Evolutionary conservation across 2,797 vertebrate species (phyloP).

Genomic region (Peromyscus eremicus): DNA sequence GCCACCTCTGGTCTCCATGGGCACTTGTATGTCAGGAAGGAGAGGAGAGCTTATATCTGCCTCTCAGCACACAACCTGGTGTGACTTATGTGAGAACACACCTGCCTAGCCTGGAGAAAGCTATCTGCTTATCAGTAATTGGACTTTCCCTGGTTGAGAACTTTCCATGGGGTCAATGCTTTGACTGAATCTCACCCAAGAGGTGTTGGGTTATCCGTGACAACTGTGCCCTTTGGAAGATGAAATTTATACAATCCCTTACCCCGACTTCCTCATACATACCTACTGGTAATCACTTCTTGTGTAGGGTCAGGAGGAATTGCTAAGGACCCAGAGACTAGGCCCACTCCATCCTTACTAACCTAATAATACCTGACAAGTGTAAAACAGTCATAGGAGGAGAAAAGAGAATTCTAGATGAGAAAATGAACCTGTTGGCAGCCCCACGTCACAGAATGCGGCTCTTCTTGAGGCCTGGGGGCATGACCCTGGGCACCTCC

Average conservation of each 20-base stretch:
- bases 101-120: not conserved
- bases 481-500: not conserved
- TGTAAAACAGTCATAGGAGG: conserved; percentile 19
- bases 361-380: not conserved
- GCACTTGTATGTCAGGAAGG: not conserved
- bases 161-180: not conserved
- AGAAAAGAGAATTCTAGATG: not conserved
- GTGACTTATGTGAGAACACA: not conserved
- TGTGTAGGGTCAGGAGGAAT: not conserved
- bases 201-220: not conserved
- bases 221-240: not conserved
- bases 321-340: not conserved
- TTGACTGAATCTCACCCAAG: not conserved
- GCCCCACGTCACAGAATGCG: not conserved
- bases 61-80: not conserved
- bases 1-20: not conserved
- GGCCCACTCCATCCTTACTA: conserved; percentile 21
- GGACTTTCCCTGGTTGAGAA: not conserved
- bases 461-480: not conserved
- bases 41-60: not conserved
- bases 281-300: not conserved
- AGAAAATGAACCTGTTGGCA: conserved; percentile 28
- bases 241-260: not conserved
- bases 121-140: not conserved
- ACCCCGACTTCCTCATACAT: not conserved